Evolutionary conservation across 1,140 invertebrate species (phyloP).

Genomic region (Heliconius himera): DNA sequence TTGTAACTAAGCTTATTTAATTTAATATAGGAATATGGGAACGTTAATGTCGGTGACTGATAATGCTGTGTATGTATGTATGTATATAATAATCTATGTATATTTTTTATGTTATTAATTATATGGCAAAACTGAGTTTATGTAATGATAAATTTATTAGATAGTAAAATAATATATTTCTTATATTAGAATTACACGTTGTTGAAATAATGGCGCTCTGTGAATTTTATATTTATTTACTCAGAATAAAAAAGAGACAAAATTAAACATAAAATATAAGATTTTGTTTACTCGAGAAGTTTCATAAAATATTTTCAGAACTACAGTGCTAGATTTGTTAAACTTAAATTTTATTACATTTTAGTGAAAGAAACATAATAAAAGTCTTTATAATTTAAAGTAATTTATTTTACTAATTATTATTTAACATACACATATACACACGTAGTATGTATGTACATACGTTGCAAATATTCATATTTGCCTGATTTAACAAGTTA

Average conservation of each 20-base stretch:
- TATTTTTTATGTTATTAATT: background rate
- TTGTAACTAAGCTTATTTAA: constrained; percentile 9
- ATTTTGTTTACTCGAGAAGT: too few species aligned
- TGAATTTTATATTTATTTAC: too few species aligned
- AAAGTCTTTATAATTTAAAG: background rate
- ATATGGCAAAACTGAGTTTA: background rate
- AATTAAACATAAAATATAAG: too few species aligned
- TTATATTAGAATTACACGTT: too few species aligned
- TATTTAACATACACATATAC: background rate
- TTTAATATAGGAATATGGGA: background rate
- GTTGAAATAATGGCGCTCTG: too few species aligned
- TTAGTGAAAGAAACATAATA: too few species aligned
- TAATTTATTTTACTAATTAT: background rate
- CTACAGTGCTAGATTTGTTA: too few species aligned
- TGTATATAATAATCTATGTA: background rate
- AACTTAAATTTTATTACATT: too few species aligned
- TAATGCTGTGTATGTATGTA: background rate
- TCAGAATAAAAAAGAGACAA: too few species aligned
- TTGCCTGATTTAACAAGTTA: background rate
- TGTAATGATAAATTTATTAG: background rate
- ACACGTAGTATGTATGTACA: background rate
- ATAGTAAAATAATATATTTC: too few species aligned
- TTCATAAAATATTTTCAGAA: too few species aligned
- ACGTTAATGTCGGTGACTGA: background rate
- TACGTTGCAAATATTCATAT: background rate